A percentile compares a stretch with the other conserved stretches of the same genome.
These are phyloP conservation scores for Lycophotia porphyrea DNA, from an alignment of 2,888 invertebrate genomes.

Conservation along the genomic window DNA sequence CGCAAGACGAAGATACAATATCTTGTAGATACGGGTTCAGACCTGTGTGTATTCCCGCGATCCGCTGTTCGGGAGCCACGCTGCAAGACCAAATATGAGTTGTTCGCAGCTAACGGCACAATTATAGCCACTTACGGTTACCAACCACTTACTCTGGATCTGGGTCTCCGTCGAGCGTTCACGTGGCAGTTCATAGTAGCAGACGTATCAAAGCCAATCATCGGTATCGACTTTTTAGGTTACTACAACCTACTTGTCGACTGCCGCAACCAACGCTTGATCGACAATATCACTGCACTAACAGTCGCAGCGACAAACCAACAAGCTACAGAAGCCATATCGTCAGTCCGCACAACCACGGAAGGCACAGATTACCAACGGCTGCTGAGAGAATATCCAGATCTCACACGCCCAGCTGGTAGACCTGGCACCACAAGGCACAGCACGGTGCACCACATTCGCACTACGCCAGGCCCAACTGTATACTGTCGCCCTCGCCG, in stretches of 20 bases:
- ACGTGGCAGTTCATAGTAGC: neutral
- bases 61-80: no score
- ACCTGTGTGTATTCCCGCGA: no score
- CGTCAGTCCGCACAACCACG: neutral
- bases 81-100: no score
- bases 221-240: constrained; percentile 34
- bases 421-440: neutral
- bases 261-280: neutral
- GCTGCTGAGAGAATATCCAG: neutral
- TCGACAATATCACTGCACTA: neutral
- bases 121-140: constrained; percentile 35
- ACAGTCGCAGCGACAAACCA: neutral
- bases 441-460: neutral
- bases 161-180: constrained; percentile 1
- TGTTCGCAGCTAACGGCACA: no score
- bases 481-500: no score
- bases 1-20: no score
- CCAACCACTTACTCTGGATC: constrained; percentile 1
- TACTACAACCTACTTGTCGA: neutral
- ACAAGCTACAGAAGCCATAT: neutral
- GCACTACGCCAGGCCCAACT: neutral
- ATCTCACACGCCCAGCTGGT: neutral
- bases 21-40: no score
- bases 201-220: constrained; percentile 15
- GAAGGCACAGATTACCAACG: neutral